These are phyloP conservation scores for Botia kubotai DNA, from an alignment of 2,797 vertebrate species.

Conservation along the genomic window DNA sequence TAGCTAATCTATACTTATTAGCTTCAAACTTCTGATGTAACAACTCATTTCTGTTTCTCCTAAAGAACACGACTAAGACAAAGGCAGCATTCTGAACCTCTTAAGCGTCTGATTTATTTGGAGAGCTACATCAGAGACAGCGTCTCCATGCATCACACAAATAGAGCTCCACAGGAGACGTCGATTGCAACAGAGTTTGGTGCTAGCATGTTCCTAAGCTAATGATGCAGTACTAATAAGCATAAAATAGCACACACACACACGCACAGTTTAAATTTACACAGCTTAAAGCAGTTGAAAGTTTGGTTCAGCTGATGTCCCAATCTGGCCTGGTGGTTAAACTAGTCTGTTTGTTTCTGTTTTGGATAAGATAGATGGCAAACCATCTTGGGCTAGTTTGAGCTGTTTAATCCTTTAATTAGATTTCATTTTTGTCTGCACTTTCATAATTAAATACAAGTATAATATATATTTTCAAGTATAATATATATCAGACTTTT, in stretches of 20 bases:
- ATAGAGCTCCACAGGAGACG: background rate
- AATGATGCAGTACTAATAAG: background rate
- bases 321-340: background rate
- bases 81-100: background rate
- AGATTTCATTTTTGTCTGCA: too few relatives aligned
- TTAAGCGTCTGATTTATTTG: background rate
- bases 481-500: background rate
- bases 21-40: too few relatives aligned
- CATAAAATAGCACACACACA: background rate
- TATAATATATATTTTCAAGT: too few relatives aligned
- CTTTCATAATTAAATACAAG: too few relatives aligned
- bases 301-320: background rate
- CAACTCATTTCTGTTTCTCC: too few relatives aligned
- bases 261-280: background rate
- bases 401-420: background rate
- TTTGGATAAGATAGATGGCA: background rate
- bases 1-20: too few relatives aligned
- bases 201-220: background rate
- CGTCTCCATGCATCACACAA: background rate
- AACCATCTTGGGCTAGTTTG: background rate
- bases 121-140: background rate
- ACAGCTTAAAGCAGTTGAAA: background rate
- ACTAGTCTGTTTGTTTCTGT: too few relatives aligned
- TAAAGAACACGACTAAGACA: background rate
- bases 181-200: background rate